A percentile compares a stretch with the other conserved stretches of the same genome.
These are phyloP conservation scores for Daktulosphaira vitifoliae DNA, from an alignment of 1,140 invertebrate species.

Conservation along the genomic window DNA sequence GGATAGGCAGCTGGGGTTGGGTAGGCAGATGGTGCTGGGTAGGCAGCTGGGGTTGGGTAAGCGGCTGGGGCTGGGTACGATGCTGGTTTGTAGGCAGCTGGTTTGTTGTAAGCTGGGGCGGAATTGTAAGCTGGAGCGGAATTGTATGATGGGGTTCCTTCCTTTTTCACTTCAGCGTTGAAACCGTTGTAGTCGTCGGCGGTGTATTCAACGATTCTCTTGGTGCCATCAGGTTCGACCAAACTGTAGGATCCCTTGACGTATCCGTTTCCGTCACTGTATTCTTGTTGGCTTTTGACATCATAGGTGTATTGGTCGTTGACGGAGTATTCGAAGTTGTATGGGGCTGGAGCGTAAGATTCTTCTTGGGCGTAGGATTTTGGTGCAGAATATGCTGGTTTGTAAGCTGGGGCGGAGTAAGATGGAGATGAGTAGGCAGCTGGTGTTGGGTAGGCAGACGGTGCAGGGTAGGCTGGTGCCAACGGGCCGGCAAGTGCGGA, in stretches of 20 bases:
- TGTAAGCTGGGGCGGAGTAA: constrained; percentile 19
- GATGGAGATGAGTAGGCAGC: neutral
- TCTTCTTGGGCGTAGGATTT: constrained; percentile 34
- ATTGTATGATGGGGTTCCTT: constrained; percentile 38
- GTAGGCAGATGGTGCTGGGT: constrained; percentile 30
- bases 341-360: constrained; percentile 40
- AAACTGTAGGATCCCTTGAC: constrained; percentile 43
- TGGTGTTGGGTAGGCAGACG: constrained; percentile 36
- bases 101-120: constrained; percentile 29
- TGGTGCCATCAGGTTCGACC: constrained; percentile 49
- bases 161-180: constrained; percentile 54
- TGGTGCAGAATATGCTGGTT: constrained; percentile 32
- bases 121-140: constrained; percentile 36
- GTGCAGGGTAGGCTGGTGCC: constrained; percentile 30
- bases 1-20: constrained; percentile 28
- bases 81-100: constrained; percentile 22
- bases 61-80: constrained; percentile 31
- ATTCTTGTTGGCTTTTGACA: constrained; percentile 41
- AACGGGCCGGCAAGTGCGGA: constrained; percentile 26
- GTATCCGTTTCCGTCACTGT: constrained; percentile 42
- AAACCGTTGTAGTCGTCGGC: constrained; percentile 55
- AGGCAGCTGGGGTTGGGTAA: constrained; percentile 35
- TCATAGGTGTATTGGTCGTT: constrained; percentile 41
- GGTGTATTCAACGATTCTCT: constrained; percentile 53
- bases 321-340: constrained; percentile 40